Evolutionary conservation across 1,140 invertebrate species (phyloP).

Genomic region (Acromyrmex heyeri): DNA sequence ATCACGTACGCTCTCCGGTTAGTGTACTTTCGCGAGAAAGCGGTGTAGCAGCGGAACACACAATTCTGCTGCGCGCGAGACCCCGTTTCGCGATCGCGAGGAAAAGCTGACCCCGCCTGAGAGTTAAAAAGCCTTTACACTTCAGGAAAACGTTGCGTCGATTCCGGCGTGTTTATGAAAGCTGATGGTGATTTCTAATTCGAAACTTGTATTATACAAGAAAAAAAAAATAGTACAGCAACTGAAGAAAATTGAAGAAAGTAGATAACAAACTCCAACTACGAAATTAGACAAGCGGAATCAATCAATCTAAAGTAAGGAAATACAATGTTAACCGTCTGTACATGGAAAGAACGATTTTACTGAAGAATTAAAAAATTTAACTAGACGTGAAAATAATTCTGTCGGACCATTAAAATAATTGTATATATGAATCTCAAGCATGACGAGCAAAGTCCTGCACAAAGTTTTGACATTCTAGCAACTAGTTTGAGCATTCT

Average conservation of each 20-base stretch:
- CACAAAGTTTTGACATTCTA: too few species aligned
- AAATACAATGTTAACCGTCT: neutral
- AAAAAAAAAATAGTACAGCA: neutral
- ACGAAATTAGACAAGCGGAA: neutral
- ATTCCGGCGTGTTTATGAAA: neutral
- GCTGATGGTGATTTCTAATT: neutral
- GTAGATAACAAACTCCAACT: neutral
- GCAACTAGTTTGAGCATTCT: too few species aligned
- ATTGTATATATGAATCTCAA: too few species aligned
- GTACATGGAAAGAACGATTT: too few species aligned
- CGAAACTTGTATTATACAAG: neutral
- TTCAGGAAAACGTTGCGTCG: neutral
- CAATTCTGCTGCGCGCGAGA: constrained; percentile 9
- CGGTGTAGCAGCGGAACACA: constrained; percentile 39
- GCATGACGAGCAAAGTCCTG: too few species aligned
- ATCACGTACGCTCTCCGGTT: constrained; percentile 27
- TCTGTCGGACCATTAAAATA: too few species aligned
- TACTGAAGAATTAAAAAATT: too few species aligned
- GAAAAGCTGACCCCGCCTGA: constrained; percentile 28
- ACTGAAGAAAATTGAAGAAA: neutral
- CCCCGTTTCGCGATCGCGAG: constrained; percentile 24
- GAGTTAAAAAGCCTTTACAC: neutral
- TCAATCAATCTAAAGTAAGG: neutral
- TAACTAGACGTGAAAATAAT: too few species aligned
- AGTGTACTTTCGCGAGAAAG: constrained; percentile 62